These are phyloP conservation scores for Cephalopachus bancanus DNA, from an alignment of 2,797 vertebrate species.

Conservation along the genomic window DNA sequence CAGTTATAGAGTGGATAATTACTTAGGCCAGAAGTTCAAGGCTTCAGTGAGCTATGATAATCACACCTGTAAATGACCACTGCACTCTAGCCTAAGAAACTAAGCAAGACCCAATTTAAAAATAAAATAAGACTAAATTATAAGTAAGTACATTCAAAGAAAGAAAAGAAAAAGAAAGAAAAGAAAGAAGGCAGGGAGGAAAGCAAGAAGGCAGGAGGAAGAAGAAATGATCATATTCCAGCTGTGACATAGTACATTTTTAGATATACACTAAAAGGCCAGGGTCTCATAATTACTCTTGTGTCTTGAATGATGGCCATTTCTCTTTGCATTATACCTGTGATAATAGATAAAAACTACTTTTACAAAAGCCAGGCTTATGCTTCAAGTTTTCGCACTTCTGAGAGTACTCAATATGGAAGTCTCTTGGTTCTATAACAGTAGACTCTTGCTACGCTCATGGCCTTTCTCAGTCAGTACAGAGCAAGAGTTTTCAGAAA, in stretches of 20 bases:
- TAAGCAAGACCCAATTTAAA: background rate
- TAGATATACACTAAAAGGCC: background rate
- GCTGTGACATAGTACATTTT: background rate
- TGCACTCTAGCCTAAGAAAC: background rate
- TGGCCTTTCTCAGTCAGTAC: too few species aligned
- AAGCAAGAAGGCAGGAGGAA: background rate
- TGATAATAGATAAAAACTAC: background rate
- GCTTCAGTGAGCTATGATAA: background rate
- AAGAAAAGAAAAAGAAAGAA: background rate
- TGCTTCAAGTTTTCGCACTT: background rate
- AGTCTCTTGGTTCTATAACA: background rate
- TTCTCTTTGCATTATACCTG: background rate
- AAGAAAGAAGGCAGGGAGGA: background rate
- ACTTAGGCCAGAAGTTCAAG: background rate
- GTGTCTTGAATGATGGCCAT: background rate
- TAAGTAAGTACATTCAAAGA: background rate
- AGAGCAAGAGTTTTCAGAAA: background rate
- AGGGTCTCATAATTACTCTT: background rate
- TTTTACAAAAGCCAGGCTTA: background rate
- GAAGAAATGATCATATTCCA: background rate
- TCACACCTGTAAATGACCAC: background rate
- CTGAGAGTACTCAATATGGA: background rate
- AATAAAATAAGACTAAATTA: background rate
- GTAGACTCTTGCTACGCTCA: background rate
- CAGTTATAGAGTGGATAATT: background rate